Evolutionary conservation across 2,113 vertebrate genomes (phyloP).

Genomic region (Agapornis roseicollis): DNA sequence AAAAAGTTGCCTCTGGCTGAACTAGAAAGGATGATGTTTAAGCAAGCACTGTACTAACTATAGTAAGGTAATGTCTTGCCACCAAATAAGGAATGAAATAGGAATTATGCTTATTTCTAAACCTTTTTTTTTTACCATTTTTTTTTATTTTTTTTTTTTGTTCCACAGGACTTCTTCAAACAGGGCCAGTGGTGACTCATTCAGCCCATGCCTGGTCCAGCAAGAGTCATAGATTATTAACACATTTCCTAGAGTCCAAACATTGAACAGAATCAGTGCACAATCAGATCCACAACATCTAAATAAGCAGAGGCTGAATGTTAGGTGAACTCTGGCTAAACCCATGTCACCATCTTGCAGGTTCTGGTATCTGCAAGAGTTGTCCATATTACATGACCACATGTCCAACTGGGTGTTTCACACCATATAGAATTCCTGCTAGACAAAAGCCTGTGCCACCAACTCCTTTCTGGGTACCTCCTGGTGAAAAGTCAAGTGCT

Average conservation of each 20-base stretch:
- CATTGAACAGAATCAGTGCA: background rate
- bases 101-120: background rate
- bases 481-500: background rate
- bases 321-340: background rate
- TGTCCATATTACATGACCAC: background rate
- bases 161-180: background rate
- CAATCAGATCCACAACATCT: background rate
- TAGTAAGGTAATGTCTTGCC: background rate
- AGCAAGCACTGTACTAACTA: background rate
- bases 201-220: background rate
- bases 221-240: background rate
- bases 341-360: background rate
- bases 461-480: background rate
- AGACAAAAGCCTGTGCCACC: background rate
- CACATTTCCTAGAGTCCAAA: background rate
- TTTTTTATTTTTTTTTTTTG: background rate
- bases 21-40: background rate
- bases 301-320: background rate
- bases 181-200: background rate
- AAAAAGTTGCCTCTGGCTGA: background rate
- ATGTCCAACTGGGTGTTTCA: background rate
- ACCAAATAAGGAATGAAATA: background rate
- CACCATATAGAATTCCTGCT: background rate
- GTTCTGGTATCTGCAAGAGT: background rate
- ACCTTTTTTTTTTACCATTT: background rate